phyloP scores from a whole-genome alignment of 1,140 invertebrate genomes.

The Eciton burchellii region DNA sequence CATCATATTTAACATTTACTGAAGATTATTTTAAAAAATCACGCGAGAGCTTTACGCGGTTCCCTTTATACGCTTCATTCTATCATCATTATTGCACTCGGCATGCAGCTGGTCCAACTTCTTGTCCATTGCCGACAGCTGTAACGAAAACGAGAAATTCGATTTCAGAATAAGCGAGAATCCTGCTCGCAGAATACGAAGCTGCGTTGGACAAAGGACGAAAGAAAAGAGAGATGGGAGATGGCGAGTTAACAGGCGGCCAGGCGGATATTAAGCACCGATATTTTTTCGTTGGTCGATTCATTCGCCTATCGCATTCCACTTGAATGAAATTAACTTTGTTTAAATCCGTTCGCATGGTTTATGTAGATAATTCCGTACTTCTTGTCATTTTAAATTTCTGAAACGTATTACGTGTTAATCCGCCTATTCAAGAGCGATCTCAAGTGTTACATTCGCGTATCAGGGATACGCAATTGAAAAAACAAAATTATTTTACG shows the following conservation, averaged over 20 bases:
- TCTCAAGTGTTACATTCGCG: too few relatives aligned
- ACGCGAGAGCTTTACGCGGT: constrained; percentile 1
- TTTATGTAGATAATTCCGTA: too few relatives aligned
- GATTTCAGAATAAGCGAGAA: constrained; percentile 71
- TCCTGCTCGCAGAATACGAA: background rate
- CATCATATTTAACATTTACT: background rate
- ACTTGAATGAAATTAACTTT: too few relatives aligned
- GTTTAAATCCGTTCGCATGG: too few relatives aligned
- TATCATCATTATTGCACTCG: constrained; percentile 8
- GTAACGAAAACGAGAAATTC: constrained; percentile 80
- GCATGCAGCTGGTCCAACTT: constrained; percentile 87
- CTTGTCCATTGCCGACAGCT: constrained; percentile 87
- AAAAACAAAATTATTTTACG: too few relatives aligned
- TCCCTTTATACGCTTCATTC: constrained; percentile 37
- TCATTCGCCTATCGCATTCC: background rate
- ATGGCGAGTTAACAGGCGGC: background rate
- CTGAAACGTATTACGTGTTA: too few relatives aligned
- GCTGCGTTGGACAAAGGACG: constrained; percentile 18
- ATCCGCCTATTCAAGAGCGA: too few relatives aligned
- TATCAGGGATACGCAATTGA: too few relatives aligned
- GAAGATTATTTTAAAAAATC: background rate
- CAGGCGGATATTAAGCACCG: constrained; percentile 19
- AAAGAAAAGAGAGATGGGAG: constrained; percentile 27
- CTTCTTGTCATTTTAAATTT: too few relatives aligned
- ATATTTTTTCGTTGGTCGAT: background rate